Base-by-base conservation (phyloP, 2,888 invertebrate genomes). In the Heliconius ismenius region DNA sequence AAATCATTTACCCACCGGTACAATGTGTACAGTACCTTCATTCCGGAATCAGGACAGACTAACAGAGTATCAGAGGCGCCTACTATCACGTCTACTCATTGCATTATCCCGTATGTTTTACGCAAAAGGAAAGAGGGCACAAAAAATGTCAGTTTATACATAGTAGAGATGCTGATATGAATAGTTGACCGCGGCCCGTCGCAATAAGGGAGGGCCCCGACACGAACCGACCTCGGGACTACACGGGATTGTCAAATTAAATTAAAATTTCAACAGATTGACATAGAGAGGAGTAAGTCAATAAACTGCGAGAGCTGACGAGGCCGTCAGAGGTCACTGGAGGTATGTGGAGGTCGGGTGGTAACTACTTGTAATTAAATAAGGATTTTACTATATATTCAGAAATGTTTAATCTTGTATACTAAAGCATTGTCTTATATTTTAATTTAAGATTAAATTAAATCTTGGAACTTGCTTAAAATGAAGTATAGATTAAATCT, bases 151-250 rank as follows among this genome's bases (percentile, higher is more conserved):
- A 15, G 39, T n/a, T 39, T 21, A 32, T 54, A 28, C 69, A 69
- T 54, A 54, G 54, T 69, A 54, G n/a, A 54, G 54, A 69, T 54
- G 54, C 69, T 54, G 69, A n/a, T 69, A 49, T 49, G 62, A 63
- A 73, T 49, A 73, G 43, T 43, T 73, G 73, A 43, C 73, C 49
- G 26, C 63, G 28, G 28, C n/a, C 28, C 63, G 43, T 36, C n/a
- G 65, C n/a, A n/a, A 43, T 63, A 49, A 73, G 28, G 63, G 43
- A 49, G 49, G 43, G 26, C 7, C 11, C 32, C 32, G 32, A 32
- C 32, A 32, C n/a, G 65, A 32, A 13, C 64, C 28, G 69, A 32
- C 54, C 69, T 54, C 54, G 7, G n/a, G 69, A 32, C 54, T 6
- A 2, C 28, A n/a, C 7, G 54, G 54, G 21, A 28, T 13, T 69